These are phyloP conservation scores for Emydura subglobosa DNA, from an alignment of 2,113 vertebrate genomes.

Conservation along the genomic window DNA sequence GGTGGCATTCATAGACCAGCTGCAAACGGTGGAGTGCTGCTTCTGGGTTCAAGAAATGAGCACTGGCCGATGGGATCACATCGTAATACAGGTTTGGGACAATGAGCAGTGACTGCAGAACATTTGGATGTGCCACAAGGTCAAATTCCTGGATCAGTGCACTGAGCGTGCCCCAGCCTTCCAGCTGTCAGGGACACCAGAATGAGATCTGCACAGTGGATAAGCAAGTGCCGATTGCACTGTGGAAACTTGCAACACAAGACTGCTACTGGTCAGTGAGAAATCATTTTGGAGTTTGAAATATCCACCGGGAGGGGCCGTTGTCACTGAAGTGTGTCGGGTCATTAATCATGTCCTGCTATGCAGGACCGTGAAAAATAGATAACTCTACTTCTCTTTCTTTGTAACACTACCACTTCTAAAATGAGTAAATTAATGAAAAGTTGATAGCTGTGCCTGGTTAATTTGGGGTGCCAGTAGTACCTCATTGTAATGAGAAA, in stretches of 20 bases:
- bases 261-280: not conserved
- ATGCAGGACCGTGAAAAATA: not conserved
- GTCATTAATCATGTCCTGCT: not conserved
- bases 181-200: not conserved
- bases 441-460: too few species aligned
- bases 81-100: not conserved
- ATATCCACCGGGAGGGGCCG: not conserved
- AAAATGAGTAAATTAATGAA: too few species aligned
- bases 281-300: not conserved
- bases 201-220: not conserved
- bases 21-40: not conserved
- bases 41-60: not conserved
- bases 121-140: not conserved
- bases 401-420: too few species aligned
- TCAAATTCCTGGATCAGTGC: not conserved
- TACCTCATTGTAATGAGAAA: too few species aligned
- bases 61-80: not conserved
- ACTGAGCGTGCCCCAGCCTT: not conserved
- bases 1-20: not conserved
- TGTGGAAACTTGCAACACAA: not conserved
- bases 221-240: not conserved
- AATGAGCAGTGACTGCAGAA: not conserved
- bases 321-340: not conserved
- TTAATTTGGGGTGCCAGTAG: too few species aligned
- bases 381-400: too few species aligned